Evolutionary conservation across 1,140 invertebrate species (phyloP).

Genomic region (Homalodisca vitripennis): DNA sequence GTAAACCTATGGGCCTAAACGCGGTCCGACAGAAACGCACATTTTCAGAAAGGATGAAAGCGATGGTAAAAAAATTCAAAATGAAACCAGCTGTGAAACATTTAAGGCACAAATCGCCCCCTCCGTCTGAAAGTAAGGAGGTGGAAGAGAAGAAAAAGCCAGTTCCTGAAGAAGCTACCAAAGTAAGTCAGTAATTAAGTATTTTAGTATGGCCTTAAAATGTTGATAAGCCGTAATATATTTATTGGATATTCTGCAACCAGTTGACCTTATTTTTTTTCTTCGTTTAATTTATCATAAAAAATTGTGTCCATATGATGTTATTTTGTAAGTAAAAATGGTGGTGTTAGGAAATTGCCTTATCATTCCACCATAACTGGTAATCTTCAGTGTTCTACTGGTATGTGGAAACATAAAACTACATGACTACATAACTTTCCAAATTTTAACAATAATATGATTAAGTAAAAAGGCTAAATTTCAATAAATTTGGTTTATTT

Average conservation of each 20-base stretch:
- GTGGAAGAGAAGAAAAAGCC: constrained; percentile 35
- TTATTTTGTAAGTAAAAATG: background rate
- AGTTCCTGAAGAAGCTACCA: constrained; percentile 24
- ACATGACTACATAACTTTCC: no score
- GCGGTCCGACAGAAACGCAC: constrained; percentile 37
- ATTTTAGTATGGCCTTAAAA: background rate
- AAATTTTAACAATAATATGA: no score
- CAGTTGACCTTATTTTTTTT: no score
- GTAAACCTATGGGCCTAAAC: constrained; percentile 26
- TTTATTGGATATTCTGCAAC: no score
- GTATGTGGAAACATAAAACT: no score
- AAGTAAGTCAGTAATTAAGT: background rate
- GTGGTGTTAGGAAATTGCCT: no score
- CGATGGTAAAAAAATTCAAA: constrained; percentile 39
- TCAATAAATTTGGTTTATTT: no score
- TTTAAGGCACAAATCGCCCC: constrained; percentile 12
- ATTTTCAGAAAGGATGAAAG: constrained; percentile 40
- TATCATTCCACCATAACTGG: no score
- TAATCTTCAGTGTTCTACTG: no score
- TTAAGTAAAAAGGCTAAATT: no score
- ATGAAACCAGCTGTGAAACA: constrained; percentile 22
- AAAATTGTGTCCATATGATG: background rate
- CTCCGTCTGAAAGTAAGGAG: constrained; percentile 25
- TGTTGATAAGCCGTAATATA: background rate
- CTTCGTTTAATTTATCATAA: no score